Evolutionary conservation across 2,113 vertebrate species (phyloP).

Genomic region (Albula goreensis): DNA sequence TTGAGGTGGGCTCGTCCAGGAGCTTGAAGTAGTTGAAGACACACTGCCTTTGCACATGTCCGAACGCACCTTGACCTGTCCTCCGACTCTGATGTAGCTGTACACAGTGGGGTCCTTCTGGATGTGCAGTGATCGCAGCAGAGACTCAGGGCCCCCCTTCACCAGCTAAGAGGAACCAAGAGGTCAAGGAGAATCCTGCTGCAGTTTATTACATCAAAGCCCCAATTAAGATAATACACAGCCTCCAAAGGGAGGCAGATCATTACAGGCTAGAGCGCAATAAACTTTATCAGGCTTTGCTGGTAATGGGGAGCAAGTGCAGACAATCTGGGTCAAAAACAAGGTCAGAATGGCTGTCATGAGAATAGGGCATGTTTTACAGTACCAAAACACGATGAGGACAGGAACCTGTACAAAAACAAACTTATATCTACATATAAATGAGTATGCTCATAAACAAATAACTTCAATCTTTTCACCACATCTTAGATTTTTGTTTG

Average conservation of each 20-base stretch:
- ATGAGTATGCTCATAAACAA: neutral
- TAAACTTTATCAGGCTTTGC: neutral
- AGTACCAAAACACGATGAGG: neutral
- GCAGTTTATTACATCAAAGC: neutral
- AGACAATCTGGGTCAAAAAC: neutral
- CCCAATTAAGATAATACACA: neutral
- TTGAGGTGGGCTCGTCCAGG: neutral
- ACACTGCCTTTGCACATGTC: too few species aligned
- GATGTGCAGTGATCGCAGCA: slow-evolving; percentile 84
- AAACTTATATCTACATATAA: neutral
- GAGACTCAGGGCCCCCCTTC: slow-evolving; percentile 87
- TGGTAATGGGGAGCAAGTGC: neutral
- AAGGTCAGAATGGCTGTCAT: neutral
- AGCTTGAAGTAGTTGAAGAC: neutral
- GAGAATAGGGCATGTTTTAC: neutral
- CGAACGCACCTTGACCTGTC: slow-evolving; percentile 81
- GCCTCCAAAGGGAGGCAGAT: neutral
- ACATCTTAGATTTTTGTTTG: neutral
- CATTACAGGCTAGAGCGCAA: neutral
- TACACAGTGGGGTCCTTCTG: slow-evolving; percentile 85
- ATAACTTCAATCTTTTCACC: neutral
- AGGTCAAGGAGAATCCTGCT: neutral
- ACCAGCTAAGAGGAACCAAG: slow-evolving; percentile 74
- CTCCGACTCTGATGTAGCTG: slow-evolving; percentile 84
- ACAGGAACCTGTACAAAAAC: neutral